Evolutionary conservation across 2,888 invertebrate species (phyloP).

Genomic region (Penaeus monodon): DNA sequence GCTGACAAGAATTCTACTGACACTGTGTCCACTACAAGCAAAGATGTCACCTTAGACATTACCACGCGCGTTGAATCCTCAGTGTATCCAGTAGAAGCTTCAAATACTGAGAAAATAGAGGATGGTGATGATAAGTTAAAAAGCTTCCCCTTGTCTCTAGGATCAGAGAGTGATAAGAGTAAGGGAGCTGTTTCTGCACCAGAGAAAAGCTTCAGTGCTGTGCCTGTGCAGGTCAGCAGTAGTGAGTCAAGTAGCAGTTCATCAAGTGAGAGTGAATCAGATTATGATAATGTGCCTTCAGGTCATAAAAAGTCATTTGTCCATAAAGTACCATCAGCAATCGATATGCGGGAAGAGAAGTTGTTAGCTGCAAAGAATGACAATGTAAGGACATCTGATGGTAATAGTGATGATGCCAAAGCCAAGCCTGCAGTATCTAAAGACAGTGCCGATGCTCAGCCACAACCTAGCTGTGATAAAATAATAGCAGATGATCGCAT

Average conservation of each 20-base stretch:
- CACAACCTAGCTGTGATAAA: background rate
- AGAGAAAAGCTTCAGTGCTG: constrained; percentile 26
- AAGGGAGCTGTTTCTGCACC: constrained; percentile 28
- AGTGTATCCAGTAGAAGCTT: constrained; percentile 45
- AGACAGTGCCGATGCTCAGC: background rate
- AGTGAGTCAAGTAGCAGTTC: constrained; percentile 26
- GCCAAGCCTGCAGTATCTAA: background rate
- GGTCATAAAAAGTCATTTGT: constrained; percentile 38
- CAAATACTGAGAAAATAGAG: constrained; percentile 9
- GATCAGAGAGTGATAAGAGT: background rate
- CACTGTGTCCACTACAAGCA: constrained; percentile 2
- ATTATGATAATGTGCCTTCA: constrained; percentile 55
- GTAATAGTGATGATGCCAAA: background rate
- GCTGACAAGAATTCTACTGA: constrained; percentile 5
- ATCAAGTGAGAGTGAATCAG: constrained; percentile 28
- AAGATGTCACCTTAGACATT: constrained; percentile 25
- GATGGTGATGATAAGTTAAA: constrained; percentile 16
- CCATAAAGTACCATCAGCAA: constrained; percentile 36
- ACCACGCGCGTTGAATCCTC: constrained; percentile 49
- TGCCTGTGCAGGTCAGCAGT: constrained; percentile 42
- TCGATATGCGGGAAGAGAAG: constrained; percentile 29
- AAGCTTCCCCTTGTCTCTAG: constrained; percentile 35
- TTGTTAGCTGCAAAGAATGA: background rate
- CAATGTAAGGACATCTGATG: background rate
- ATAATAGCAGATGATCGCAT: background rate